Conservation (phyloP, 2,888 invertebrate species). For the Endotricha flammealis region DNA sequence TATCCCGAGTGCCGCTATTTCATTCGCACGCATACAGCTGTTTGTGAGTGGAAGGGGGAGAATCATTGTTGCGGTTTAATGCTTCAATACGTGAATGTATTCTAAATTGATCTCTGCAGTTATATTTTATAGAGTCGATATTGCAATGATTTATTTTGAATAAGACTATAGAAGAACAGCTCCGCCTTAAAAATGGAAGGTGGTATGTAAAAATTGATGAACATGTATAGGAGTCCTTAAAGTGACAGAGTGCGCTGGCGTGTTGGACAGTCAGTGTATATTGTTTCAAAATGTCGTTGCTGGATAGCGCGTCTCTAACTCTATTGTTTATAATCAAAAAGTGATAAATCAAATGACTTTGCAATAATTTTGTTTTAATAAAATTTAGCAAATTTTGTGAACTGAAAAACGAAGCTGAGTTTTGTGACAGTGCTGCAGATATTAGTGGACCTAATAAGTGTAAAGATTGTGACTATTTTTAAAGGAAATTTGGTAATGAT, state of each 20-base stretch:
- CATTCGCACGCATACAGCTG: conserved; percentile 44
- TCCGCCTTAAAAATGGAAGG: conserved; percentile 79
- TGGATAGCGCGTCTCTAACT: conserved; percentile 53
- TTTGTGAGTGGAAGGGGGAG: conserved; percentile 54
- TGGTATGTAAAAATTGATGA: conserved; percentile 79
- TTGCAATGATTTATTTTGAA: conserved; percentile 21
- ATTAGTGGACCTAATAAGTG: conserved; percentile 23
- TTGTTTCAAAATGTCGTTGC: conserved; percentile 75
- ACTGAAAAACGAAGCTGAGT: conserved; percentile 16
- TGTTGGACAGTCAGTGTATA: conserved; percentile 76
- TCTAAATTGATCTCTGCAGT: conserved; percentile 22
- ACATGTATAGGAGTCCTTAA: conserved; percentile 78
- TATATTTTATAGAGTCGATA: conserved; percentile 3
- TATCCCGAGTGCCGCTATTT: conserved; percentile 40
- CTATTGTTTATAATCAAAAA: conserved; percentile 74
- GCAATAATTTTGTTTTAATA: conserved; percentile 48
- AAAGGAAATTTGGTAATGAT: conserved; percentile 1
- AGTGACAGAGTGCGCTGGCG: conserved; percentile 77
- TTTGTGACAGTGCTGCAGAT: conserved; percentile 26
- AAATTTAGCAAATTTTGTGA: conserved; percentile 27
- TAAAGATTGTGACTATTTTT: conserved; percentile 15
- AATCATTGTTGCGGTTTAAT: conserved; percentile 46
- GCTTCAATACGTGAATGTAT: conserved; percentile 28
- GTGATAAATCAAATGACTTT: conserved; percentile 75
- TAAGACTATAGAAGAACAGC: conserved; percentile 65